Evolutionary conservation across 2,113 vertebrate species (phyloP), one percentile per base, ranked within the genome.

Genomic region (Salvelinus alpinus): DNA sequence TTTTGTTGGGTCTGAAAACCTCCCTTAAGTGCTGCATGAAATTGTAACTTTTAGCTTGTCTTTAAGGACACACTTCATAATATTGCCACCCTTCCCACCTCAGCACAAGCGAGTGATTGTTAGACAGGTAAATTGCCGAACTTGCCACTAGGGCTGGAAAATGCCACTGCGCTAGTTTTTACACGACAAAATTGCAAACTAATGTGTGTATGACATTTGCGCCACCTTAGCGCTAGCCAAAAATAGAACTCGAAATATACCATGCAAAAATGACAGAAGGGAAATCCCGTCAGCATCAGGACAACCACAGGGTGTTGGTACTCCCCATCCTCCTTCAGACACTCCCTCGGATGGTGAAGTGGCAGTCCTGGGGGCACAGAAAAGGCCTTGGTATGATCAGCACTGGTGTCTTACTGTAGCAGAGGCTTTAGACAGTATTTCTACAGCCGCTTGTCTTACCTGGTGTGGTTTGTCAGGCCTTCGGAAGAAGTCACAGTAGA

Each of bases 401-500:
- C 6, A 18, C 1, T 16, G 16, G 5, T 13, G n/a, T 65, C 27
- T 16, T 38, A 13, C 29, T 38, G 7, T 16, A 51, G 48, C 11
- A 51, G 48, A 51, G 48, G 14, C 65, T 34, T 8, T 38, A 8
- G 13, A 34, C 5, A 67, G 11, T 34, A 18, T 38, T 67, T 38
- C 5, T 29, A 38, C 65, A 67, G 29, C 14, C 9, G 16, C 27
- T 6, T 67, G 65, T 67, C 18, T 38, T 87, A 96, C 96, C 95
- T 96, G 95, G 79, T 95, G 92, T 24, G 96, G 95, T 83, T 97
- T 96, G 74, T 93, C 92, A 75, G 92, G 86, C 84, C 96, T 89
- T 70, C 95, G 93, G 78, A 96, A 95, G 87, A 97, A 97, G 78
- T 97, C 96, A 91, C 96, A 97, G 73, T 97, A 97, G 82, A 97